A percentile compares a stretch with the other conserved stretches of the same genome.
phyloP scores from a whole-genome alignment of 2,888 invertebrate species.

The Watsonalla cultraria region DNA sequence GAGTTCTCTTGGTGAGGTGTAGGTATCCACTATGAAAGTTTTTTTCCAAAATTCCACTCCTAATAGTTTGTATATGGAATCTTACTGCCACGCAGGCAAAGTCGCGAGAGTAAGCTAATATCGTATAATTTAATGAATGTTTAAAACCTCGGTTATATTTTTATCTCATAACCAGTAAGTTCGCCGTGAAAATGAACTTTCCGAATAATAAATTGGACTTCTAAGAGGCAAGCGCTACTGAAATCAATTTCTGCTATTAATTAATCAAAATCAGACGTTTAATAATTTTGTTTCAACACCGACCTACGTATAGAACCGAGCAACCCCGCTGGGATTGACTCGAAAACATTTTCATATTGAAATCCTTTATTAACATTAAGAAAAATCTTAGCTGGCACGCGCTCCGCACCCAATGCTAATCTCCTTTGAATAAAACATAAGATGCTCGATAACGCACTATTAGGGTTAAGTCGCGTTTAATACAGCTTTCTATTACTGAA shows the following conservation, averaged over 20 bases:
- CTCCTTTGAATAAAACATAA: constrained; percentile 74
- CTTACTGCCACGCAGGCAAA: too few relatives aligned
- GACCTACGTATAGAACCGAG: constrained; percentile 11
- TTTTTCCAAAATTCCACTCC: too few relatives aligned
- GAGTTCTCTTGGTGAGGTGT: too few relatives aligned
- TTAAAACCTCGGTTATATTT: too few relatives aligned
- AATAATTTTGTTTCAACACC: constrained; percentile 39
- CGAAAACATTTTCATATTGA: constrained; percentile 35
- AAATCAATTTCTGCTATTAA: constrained; percentile 43
- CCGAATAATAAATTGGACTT: constrained; percentile 24
- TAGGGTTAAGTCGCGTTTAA: constrained; percentile 67
- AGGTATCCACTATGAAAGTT: too few relatives aligned
- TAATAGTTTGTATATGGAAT: too few relatives aligned
- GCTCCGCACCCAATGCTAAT: constrained; percentile 55
- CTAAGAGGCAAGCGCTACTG: constrained; percentile 24
- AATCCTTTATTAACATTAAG: constrained; percentile 52
- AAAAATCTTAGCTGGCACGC: constrained; percentile 56
- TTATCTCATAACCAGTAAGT: too few relatives aligned
- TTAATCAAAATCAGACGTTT: constrained; percentile 47
- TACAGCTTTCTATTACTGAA: constrained; percentile 61
- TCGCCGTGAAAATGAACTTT: neutral
- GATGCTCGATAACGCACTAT: constrained; percentile 69
- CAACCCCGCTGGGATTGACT: constrained; percentile 30
- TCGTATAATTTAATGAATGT: too few relatives aligned
- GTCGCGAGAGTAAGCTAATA: too few relatives aligned